phyloP scores from a whole-genome alignment of 2,888 invertebrate genomes.

The Pachliopta kotzebuea region DNA sequence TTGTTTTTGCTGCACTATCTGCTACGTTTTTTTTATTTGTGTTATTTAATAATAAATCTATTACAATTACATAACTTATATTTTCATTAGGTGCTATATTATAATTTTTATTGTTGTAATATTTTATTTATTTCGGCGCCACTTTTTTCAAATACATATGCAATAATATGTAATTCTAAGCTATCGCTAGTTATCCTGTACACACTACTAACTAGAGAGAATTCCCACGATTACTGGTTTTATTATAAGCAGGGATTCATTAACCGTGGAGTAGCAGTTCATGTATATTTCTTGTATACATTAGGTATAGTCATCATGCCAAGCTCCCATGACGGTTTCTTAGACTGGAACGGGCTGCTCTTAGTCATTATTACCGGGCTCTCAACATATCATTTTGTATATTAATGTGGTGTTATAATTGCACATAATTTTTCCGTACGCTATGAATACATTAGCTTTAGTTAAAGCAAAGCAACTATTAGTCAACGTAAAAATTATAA shows the following conservation, averaged over 20 bases:
- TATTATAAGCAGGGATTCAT: slow-evolving; percentile 44
- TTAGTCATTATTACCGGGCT: slow-evolving; percentile 42
- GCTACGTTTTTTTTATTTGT: slow-evolving; percentile 36
- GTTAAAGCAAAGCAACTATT: background rate
- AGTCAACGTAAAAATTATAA: background rate
- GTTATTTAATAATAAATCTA: slow-evolving; percentile 41
- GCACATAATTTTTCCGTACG: background rate
- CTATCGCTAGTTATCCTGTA: background rate
- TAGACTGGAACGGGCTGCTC: slow-evolving; percentile 57
- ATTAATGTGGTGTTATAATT: background rate
- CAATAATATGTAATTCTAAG: background rate
- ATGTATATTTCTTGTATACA: slow-evolving; percentile 45
- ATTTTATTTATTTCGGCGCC: background rate
- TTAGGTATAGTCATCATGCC: slow-evolving; percentile 51
- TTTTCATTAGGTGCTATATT: too few relatives aligned
- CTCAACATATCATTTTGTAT: slow-evolving; percentile 34
- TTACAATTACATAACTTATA: slow-evolving; percentile 38
- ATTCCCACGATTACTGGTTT: slow-evolving; percentile 47
- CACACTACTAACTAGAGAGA: slow-evolving; percentile 29
- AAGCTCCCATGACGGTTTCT: slow-evolving; percentile 70
- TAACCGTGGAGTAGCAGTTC: slow-evolving; percentile 43
- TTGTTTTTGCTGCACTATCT: too few relatives aligned
- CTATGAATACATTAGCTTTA: background rate
- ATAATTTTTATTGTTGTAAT: too few relatives aligned
- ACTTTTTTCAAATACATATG: background rate